Evolutionary conservation across 2,888 invertebrate genomes (phyloP).

Genomic region (Taenaris catops): DNA sequence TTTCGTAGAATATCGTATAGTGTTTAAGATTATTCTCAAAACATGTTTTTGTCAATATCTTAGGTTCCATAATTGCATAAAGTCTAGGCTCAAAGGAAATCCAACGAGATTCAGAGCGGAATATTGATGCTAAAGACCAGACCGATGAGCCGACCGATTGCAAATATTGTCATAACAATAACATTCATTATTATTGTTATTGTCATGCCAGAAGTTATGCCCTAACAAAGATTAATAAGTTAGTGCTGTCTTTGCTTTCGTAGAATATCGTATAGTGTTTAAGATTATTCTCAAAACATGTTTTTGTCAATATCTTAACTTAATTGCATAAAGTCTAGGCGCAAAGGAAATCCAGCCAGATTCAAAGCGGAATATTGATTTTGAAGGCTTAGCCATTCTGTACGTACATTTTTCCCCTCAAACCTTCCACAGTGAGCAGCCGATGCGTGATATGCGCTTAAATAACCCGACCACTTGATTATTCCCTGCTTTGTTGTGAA

Average conservation of each 20-base stretch:
- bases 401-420: conserved; percentile 15
- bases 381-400: conserved; percentile 2
- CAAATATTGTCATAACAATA: too few species aligned
- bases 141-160: too few species aligned
- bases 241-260: too few species aligned
- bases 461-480: conserved; percentile 19
- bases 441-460: conserved; percentile 23
- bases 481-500: conserved; percentile 14
- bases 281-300: too few species aligned
- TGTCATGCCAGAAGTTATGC: too few species aligned
- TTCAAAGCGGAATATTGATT: conserved; percentile 11
- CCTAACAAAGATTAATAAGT: too few species aligned
- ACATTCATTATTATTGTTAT: too few species aligned
- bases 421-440: conserved; percentile 14
- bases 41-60: neutral
- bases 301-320: neutral
- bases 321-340: too few species aligned
- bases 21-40: too few species aligned
- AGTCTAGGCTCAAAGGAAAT: too few species aligned
- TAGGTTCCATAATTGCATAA: neutral
- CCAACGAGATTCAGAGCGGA: conserved; percentile 6
- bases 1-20: too few species aligned
- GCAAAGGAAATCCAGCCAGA: neutral
- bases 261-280: too few species aligned
- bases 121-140: conserved; percentile 8